Base-by-base conservation (phyloP, 2,797 vertebrate species). In the Halcyon leucocephala region DNA sequence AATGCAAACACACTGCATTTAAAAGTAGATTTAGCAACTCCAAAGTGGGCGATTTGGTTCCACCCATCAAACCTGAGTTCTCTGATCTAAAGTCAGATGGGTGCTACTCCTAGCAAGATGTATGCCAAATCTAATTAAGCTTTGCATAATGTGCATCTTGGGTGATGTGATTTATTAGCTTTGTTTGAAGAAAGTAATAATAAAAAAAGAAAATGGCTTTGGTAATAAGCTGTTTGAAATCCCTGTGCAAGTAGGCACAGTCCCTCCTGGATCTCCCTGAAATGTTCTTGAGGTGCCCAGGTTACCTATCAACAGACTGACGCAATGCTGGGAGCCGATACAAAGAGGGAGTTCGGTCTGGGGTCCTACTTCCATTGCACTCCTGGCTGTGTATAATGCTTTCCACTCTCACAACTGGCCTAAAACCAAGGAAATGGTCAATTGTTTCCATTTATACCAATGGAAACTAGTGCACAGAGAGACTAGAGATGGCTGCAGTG, bases 101-200 rank as follows among this genome's bases (percentile, higher is more conserved):
- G 92, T 95, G 95, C 96, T 88, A 51, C 95, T 90, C 95, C 95
- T 89, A 94, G 86, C 2, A 2, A 95, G 79, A 39, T 72, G 76
- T 79, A 80, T 93, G 67, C 97, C 97, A 91, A 92, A 89, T 89
- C 97, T 95, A 95, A 94, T 94, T 64, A 80, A 95, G 91, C 76
- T 80, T 82, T 55, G 91, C 95, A 96, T 97, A 94, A 64, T 78
- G 61, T 42, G 80, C 91, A 73, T 96, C 92, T 93, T 79, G 89
- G 95, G 76, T 69, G 89, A 96, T 96, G 91, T 98, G 97, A 98
- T 98, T 98, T 97, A 98, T 95, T 94, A 97, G 95, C 92, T 92
- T 90, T 79, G 95, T 97, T 97, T 97, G 97, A 97, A 97, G 96
- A 95, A 95, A 95, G 93, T 94, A 97, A 97, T 74, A 85, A 95